Conservation (phyloP, 2,797 vertebrate species). For the Sebastes matsubarae region DNA sequence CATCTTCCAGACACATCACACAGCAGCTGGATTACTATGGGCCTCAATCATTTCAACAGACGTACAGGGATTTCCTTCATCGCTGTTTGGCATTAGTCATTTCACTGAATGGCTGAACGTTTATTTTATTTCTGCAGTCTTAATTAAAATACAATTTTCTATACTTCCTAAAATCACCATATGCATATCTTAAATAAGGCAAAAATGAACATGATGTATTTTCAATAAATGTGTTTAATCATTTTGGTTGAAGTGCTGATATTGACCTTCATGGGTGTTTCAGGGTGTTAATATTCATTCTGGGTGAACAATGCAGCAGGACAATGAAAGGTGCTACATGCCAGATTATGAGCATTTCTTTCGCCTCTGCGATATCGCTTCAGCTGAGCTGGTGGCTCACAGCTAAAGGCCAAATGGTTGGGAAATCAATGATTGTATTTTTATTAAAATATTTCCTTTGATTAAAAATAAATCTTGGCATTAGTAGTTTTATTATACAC, state of each 20-base stretch:
- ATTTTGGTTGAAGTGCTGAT: neutral
- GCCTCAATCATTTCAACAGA: conserved; percentile 50
- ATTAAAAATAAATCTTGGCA: no score
- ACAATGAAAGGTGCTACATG: no score
- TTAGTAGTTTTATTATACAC: no score
- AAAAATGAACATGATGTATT: neutral
- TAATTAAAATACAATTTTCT: neutral
- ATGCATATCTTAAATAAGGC: neutral
- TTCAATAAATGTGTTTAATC: neutral
- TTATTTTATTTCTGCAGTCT: neutral
- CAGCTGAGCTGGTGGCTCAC: no score
- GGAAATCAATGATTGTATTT: no score
- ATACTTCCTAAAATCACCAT: neutral
- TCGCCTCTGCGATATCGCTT: no score
- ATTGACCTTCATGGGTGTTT: neutral
- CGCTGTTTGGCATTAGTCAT: conserved; percentile 5
- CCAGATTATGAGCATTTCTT: no score
- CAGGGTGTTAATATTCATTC: no score
- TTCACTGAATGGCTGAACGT: neutral
- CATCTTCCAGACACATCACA: conserved; percentile 9
- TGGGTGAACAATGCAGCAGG: neutral
- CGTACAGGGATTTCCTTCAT: conserved; percentile 36
- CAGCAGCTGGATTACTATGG: neutral
- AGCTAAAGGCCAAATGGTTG: no score
- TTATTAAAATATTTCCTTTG: no score